phyloP scores from a whole-genome alignment of 2,113 vertebrate genomes.

The Cichladusa arquata region DNA sequence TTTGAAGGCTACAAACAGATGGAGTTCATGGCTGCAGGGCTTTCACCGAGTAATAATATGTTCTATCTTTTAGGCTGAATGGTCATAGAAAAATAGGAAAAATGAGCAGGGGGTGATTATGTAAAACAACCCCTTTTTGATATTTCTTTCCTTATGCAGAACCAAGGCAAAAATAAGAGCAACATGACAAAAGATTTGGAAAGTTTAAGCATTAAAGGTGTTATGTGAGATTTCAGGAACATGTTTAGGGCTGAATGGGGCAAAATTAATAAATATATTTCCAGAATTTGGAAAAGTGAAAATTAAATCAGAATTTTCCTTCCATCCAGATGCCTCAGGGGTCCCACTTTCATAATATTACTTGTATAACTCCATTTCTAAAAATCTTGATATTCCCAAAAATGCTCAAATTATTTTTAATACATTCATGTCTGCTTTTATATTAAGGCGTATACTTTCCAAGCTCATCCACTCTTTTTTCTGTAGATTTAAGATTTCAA shows the following conservation, averaged over 20 bases:
- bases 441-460: background rate
- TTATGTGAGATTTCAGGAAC: background rate
- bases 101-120: background rate
- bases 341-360: background rate
- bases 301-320: background rate
- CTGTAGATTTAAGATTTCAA: background rate
- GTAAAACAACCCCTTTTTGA: background rate
- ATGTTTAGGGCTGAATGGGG: background rate
- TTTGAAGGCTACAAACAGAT: slow-evolving; percentile 8
- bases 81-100: background rate
- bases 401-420: background rate
- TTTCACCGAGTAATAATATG: background rate
- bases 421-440: background rate
- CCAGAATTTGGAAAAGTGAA: background rate
- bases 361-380: background rate
- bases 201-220: background rate
- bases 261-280: background rate
- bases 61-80: slow-evolving; percentile 1
- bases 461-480: background rate
- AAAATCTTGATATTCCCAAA: background rate
- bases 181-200: background rate
- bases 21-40: background rate
- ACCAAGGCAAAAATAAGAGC: background rate
- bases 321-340: background rate
- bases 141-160: background rate